Percentiles rank a stretch among this genome's conserved stretches.
Conservation (phyloP, 1,140 invertebrate genomes). For the Pogonognathellus flavescens region DNA sequence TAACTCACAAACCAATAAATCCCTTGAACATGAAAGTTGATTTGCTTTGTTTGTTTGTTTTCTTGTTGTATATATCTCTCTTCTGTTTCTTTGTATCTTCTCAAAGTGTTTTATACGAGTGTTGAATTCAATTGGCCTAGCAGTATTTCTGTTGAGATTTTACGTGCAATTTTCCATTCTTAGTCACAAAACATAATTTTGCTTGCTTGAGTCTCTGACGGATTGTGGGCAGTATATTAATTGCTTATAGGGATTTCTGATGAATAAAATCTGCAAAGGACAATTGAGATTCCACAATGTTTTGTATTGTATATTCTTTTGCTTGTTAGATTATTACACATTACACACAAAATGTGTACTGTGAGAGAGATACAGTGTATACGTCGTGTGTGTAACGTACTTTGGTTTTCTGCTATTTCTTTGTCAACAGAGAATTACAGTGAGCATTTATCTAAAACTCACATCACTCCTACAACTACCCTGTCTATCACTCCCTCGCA, state of each 20-base stretch:
- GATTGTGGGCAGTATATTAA: neutral
- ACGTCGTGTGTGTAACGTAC: too few relatives aligned
- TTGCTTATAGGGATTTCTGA: constrained; percentile 21
- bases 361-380: too few relatives aligned
- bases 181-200: neutral
- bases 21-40: constrained; percentile 33
- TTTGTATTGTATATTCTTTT: constrained; percentile 6
- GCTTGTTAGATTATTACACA: too few relatives aligned
- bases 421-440: too few relatives aligned
- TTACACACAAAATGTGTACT: too few relatives aligned
- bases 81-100: neutral
- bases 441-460: too few relatives aligned
- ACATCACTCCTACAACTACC: too few relatives aligned
- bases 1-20: constrained; percentile 1
- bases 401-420: too few relatives aligned
- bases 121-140: too few relatives aligned
- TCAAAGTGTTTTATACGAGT: too few relatives aligned
- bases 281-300: constrained; percentile 15
- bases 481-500: too few relatives aligned
- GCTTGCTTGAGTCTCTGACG: neutral
- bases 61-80: constrained; percentile 11
- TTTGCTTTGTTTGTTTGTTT: constrained; percentile 35
- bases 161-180: neutral
- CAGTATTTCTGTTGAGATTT: neutral
- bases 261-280: constrained; percentile 23